Evolutionary conservation across 2,113 vertebrate genomes (phyloP), one percentile per base, ranked within the genome.

Genomic region (Caretta caretta): DNA sequence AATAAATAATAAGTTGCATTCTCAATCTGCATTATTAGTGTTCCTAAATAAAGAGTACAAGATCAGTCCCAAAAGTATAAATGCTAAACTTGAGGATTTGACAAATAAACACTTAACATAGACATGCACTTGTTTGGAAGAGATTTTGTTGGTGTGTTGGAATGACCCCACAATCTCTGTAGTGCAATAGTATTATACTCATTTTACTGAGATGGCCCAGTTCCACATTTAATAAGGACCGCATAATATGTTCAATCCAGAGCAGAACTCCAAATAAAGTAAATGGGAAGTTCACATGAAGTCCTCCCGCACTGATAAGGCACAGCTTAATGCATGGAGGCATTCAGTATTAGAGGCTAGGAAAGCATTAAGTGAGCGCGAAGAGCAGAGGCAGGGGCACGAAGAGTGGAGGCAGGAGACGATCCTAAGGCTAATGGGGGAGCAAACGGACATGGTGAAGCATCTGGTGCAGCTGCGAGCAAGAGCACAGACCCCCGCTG

Each of bases 51-150:
- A 48, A 46, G 22, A 29, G 51, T 76, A 24, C 42, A 42, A 86
- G 53, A 46, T 51, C 25, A 8, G 48, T 0, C 0, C 24, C 92
- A 8, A 78, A 7, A 65, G 49, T 17, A 85, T 10, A 46, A n/a
- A 9, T 22, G 51, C 46, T 25, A 2, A 83, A 12, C 31, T 53
- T 27, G n/a, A 69, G 38, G 16, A 27, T 86, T 22, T 62, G 48
- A 59, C 31, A 76, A 46, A 48, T 48, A 75, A 79, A 10, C 59
- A 29, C 3, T 31, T 62, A 62, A 62, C 53, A 79, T 46, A 50
- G 1, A 0, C 16, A 5, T 0, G 0, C 1, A 82, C 6, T 2
- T 31, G 1, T 25, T 69, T 38, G 65, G 57, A 82, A 16, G 49
- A 4, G 13, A 42, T 62, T 54, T 24, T 29, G 17, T 86, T 86